Base-by-base conservation (phyloP, 2,797 vertebrate species). In the Neosilurus hyrtlii region DNA sequence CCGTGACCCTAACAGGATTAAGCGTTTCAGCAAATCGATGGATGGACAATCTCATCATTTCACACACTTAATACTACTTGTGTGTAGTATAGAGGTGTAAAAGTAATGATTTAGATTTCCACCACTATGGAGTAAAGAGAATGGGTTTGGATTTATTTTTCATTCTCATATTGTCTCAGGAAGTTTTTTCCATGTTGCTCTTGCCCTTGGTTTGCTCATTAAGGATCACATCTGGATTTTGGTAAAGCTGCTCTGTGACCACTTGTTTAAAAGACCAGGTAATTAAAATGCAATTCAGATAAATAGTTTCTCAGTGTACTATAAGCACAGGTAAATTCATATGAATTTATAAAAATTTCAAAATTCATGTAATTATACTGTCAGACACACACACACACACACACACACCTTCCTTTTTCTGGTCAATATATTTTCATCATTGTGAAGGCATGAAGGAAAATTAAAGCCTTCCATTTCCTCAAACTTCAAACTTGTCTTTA, bases 401-500 rank as follows among this genome's bases (percentile, higher is more conserved):
- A 22, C 37, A 54, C 71, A 73, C n/a, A 10, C 26, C 14, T 71
- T 22, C 11, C 30, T 59, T 59, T 57, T 59, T 83, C 35, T 81
- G 72, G 77, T 57, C 63, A 52, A 35, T 59, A 75, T 16, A 79
- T 73, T 81, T 84, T 65, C 74, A 87, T 88, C 87, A 73, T 82
- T 82, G 62, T 66, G 85, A 81, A 76, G 14, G 79, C 54, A 83
- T 86, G 89, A 91, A 82, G 66, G 26, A 74, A 74, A 74, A 74
- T 57, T 61, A 88, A 88, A 89, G 87, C 82, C 59, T 87, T 85
- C 86, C 51, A 74, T 84, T 89, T 91, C 86, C 86, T 87, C 66
- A 82, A 87, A 90, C 89, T 92, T 91, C 89, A 92, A 91, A 90
- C 80, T 89, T 86, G 73, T 77, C 83, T 65, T 49, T 78, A 83